Base-by-base conservation (phyloP, 2,888 invertebrate genomes). In the Fissipunctia ypsillon region DNA sequence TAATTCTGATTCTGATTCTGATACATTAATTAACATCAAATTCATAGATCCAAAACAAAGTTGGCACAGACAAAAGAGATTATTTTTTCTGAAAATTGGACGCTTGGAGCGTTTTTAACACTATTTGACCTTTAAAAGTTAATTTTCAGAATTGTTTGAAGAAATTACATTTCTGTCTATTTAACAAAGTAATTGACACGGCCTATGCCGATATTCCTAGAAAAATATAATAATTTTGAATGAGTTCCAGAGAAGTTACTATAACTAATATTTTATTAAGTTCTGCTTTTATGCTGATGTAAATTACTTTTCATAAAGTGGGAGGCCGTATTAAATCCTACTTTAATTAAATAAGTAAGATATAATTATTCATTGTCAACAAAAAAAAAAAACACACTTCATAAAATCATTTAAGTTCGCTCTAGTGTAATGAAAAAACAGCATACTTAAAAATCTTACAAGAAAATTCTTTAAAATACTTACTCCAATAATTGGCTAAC, bases 111-210 rank as follows among this genome's bases (percentile, higher is more conserved):
- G 3, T 54, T 81, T 60, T 5, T 7, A 54, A 45, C 25, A 56
- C 64, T 56, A 69, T 52, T 77, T 73, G 61, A 65, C 68, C 76
- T 80, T 65, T 80, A 60, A 80, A 45, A 45, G 50, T 50, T 1
- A 45, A 64, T 68, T 67, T 69, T 65, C 65, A 59, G 10, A 38
- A 59, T 67, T 57, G 50, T 50, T 45, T 14, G 50, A 60, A 54
- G 2, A 67, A 63, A 79, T 76, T 63, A 63, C 64, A 63, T 66
- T 79, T 52, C 22, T 73, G 48, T 57, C 38, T 78, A 50, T 31
- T 79, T 50, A 54, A 25, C 14, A 59, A 43, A 74, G 43, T 60
- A 64, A 25, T 50, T 56, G n/a, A 56, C 56, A 48, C n/a, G 14
- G 28, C 35, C 28, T 28, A 2, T 41, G 5, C 25, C 14, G 28